A percentile compares a stretch with the other conserved stretches of the same genome.
Conservation (phyloP, 2,113 vertebrate genomes). For the Clarias macrocephalus region DNA sequence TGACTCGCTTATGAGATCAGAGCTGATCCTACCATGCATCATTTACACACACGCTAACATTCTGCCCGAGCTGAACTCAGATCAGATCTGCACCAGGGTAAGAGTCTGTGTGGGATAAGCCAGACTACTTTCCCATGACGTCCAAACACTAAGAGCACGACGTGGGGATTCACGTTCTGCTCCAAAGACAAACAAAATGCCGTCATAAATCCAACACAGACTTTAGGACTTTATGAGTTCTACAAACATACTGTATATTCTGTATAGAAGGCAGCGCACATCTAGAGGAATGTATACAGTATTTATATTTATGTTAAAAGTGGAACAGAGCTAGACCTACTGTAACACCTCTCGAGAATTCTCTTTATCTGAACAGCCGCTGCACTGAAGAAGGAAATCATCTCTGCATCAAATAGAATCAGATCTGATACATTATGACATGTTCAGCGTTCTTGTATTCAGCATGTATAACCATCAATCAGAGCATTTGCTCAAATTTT, state of each 20-base stretch:
- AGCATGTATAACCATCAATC: no score
- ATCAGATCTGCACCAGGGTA: slow-evolving; percentile 6
- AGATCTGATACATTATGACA: no score
- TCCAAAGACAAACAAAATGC: background rate
- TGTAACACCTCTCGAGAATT: no score
- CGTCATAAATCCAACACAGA: background rate
- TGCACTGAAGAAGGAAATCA: no score
- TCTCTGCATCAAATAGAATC: no score
- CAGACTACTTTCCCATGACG: slow-evolving; percentile 22
- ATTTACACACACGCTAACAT: slow-evolving; percentile 49
- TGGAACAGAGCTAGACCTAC: no score
- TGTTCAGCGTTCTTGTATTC: no score
- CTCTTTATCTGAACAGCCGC: no score
- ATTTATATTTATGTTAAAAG: no score
- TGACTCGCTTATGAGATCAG: slow-evolving; percentile 50
- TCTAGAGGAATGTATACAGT: no score
- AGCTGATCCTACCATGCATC: slow-evolving; percentile 37
- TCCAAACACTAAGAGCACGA: background rate
- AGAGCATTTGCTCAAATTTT: no score
- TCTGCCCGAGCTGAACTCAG: slow-evolving; percentile 2
- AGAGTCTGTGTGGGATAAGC: background rate
- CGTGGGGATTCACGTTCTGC: background rate
- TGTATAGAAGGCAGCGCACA: background rate
- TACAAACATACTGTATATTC: background rate
- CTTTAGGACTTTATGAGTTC: background rate